These are phyloP conservation scores for Gadus macrocephalus DNA, from an alignment of 2,113 vertebrate species.

Conservation along the genomic window DNA sequence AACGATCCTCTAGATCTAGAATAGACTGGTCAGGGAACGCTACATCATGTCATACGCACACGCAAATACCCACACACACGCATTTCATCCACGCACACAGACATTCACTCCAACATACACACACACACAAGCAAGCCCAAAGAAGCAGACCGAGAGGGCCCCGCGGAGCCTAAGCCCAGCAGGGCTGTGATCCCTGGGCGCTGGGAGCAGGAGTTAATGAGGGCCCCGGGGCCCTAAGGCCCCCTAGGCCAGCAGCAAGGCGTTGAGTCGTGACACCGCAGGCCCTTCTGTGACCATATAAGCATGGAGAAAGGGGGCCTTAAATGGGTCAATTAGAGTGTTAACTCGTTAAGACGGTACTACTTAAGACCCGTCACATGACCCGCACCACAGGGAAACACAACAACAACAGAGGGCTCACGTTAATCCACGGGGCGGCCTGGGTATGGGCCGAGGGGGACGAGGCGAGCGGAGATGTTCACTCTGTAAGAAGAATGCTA, in stretches of 20 bases:
- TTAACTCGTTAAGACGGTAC: neutral
- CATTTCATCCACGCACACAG: slow-evolving; percentile 26
- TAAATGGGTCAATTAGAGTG: slow-evolving; percentile 19
- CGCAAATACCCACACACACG: slow-evolving; percentile 22
- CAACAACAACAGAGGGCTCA: neutral
- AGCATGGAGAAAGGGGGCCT: slow-evolving; percentile 10
- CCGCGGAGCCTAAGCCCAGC: slow-evolving; percentile 22
- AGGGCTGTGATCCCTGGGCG: slow-evolving; percentile 4
- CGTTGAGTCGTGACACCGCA: neutral
- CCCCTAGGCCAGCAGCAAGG: slow-evolving; percentile 15
- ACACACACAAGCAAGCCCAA: slow-evolving; percentile 12
- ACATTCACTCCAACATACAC: slow-evolving; percentile 31
- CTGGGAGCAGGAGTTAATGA: slow-evolving; percentile 36
- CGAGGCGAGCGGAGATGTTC: too few relatives aligned
- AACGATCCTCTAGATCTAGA: slow-evolving; percentile 51
- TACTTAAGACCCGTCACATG: slow-evolving; percentile 17
- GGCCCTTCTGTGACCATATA: neutral
- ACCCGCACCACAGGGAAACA: slow-evolving; percentile 1
- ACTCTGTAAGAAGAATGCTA: neutral
- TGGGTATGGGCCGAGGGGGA: too few relatives aligned
- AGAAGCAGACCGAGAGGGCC: slow-evolving; percentile 22
- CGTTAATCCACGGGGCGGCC: too few relatives aligned
- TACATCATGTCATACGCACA: slow-evolving; percentile 51
- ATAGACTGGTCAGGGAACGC: slow-evolving; percentile 32
- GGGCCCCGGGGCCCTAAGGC: slow-evolving; percentile 36